Base-by-base conservation (phyloP, 2,797 vertebrate species). In the Monodelphis domestica region DNA sequence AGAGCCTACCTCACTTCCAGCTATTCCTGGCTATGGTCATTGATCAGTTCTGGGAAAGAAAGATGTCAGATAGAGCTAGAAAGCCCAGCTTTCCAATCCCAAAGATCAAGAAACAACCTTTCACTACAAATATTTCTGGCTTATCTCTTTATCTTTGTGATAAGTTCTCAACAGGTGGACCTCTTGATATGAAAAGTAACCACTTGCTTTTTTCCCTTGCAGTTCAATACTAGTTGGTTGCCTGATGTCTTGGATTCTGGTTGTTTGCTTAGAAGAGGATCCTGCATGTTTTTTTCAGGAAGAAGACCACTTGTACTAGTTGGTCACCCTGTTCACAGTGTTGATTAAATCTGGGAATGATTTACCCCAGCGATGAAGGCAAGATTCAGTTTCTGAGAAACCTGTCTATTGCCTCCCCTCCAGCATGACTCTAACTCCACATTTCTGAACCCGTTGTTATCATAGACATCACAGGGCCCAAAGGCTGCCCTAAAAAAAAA, bases 291-390 rank as follows among this genome's bases (percentile, higher is more conserved):
- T 93, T n/a, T 90, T 38, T 30, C 53, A 28, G 1, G 30, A 53
- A 4, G 21, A 94, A 15, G 12, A 17, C 28, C 53, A 0, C 70
- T 92, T 93, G 45, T 28, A 70, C 94, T 91, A 89, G 89, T 95
- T 95, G 93, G 24, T 91, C 78, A 56, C 87, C 92, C 38, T 87
- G 53, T 54, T 90, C 94, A 91, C 93, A 94, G 59, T 50, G 26
- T 54, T 88, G 54, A 63, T 59, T 90, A 94, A 94, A 53, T 95
- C 93, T 53, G 54, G n/a, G 52, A 93, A 93, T 91, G 90, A 92
- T 91, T 94, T 51, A 54, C 84, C 12, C 92, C 53, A 45, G 87
- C 57, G 89, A 92, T 33, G 57, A 92, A 78, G 53, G 54, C 33
- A 52, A 57, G 84, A 56, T 9, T 87, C 45, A 89, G 93, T 94